A percentile compares a stretch with the other conserved stretches of the same genome.
Evolutionary conservation across 2,113 vertebrate genomes (phyloP).

Genomic region (Solenodon paradoxus): DNA sequence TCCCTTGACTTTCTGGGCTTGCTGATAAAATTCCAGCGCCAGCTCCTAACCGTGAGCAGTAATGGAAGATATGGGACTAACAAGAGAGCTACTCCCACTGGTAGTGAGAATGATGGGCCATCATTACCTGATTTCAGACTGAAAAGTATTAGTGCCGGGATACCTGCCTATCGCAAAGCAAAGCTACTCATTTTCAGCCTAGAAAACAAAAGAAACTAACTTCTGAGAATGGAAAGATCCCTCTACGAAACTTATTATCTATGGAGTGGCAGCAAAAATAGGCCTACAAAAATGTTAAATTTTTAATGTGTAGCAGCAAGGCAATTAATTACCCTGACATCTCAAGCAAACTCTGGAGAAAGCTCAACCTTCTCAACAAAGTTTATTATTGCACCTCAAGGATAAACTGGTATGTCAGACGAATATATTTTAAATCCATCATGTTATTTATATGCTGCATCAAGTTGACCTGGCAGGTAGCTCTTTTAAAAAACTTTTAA

Average conservation of each 20-base stretch:
- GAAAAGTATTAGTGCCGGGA: conserved; percentile 41
- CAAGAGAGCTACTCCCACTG: conserved; percentile 1
- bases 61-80: not conserved
- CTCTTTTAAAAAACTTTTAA: conserved; percentile 13
- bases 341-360: conserved; percentile 22
- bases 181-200: conserved; percentile 50
- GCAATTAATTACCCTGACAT: conserved; percentile 47
- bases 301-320: conserved; percentile 24
- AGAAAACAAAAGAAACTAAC: conserved; percentile 63
- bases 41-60: conserved; percentile 43
- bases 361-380: not conserved
- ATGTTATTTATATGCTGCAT: conserved; percentile 2
- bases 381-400: not conserved
- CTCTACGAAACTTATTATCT: conserved; percentile 61
- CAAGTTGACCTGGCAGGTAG: conserved; percentile 1
- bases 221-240: conserved; percentile 43
- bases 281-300: conserved; percentile 53
- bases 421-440: conserved; percentile 7
- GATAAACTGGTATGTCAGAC: not conserved
- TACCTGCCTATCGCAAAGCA: conserved; percentile 51
- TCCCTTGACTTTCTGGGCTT: not conserved
- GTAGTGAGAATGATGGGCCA: conserved; percentile 55
- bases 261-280: conserved; percentile 46
- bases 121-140: conserved; percentile 59
- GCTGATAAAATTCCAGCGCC: conserved; percentile 41